Evolutionary conservation across 2,797 vertebrate genomes (phyloP).

Genomic region (Myripristis jacobus): DNA sequence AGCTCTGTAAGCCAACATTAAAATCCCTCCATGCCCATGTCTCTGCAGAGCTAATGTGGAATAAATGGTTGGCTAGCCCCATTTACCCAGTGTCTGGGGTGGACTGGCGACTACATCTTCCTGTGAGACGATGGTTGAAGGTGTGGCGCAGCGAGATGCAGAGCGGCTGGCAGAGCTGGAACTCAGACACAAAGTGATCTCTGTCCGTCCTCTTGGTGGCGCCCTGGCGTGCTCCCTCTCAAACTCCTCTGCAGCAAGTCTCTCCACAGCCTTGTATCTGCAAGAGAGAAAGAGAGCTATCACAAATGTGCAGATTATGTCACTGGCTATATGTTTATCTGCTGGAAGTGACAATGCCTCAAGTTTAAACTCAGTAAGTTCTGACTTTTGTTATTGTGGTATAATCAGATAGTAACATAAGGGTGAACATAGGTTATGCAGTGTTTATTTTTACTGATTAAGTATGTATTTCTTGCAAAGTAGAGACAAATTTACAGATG

Average conservation of each 20-base stretch:
- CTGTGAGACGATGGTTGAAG: slow-evolving; percentile 78
- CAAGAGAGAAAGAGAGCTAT: neutral
- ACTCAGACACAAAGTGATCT: slow-evolving; percentile 92
- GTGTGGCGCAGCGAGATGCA: slow-evolving; percentile 76
- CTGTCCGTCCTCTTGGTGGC: slow-evolving; percentile 86
- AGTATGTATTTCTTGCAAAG: too few species aligned
- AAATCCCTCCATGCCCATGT: slow-evolving; percentile 21
- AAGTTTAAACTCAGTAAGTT: neutral
- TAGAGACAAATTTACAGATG: too few species aligned
- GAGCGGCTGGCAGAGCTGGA: slow-evolving; percentile 81
- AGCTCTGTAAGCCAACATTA: slow-evolving; percentile 30
- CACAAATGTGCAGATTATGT: neutral
- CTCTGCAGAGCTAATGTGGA: neutral
- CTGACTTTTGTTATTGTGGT: neutral
- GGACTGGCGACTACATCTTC: slow-evolving; percentile 70
- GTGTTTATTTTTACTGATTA: too few species aligned
- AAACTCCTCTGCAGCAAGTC: slow-evolving; percentile 89
- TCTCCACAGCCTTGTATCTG: slow-evolving; percentile 96
- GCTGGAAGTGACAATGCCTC: neutral
- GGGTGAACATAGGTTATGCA: neutral
- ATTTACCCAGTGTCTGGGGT: slow-evolving; percentile 81
- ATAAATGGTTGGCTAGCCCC: neutral
- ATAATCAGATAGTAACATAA: neutral
- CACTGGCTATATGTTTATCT: neutral
- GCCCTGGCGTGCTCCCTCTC: slow-evolving; percentile 87